phyloP scores from a whole-genome alignment of 2,888 invertebrate species.

The Brachypalpus laphriformis region DNA sequence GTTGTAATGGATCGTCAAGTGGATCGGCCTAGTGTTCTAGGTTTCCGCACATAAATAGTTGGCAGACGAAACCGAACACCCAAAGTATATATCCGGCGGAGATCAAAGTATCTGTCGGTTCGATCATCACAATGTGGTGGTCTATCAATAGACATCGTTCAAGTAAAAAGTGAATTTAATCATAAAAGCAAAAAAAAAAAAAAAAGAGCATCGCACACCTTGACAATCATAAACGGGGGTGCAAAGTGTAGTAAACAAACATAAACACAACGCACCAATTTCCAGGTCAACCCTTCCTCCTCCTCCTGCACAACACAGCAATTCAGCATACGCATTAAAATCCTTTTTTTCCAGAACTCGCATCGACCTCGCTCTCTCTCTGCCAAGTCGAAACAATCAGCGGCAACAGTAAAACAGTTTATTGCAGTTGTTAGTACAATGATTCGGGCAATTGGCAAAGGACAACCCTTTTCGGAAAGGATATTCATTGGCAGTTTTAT shows the following conservation, averaged over 20 bases:
- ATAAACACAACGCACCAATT: constrained; percentile 47
- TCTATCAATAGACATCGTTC: constrained; percentile 2
- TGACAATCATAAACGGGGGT: constrained; percentile 41
- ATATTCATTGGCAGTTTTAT: constrained; percentile 62
- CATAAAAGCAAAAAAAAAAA: not conserved
- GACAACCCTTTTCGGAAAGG: constrained; percentile 63
- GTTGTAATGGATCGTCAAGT: constrained; percentile 73
- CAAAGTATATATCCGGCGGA: constrained; percentile 56
- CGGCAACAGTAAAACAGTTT: constrained; percentile 69
- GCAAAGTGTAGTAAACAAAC: constrained; percentile 53
- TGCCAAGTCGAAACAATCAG: constrained; percentile 64
- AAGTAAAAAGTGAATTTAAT: not conserved
- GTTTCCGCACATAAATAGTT: constrained; percentile 33
- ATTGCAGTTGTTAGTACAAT: constrained; percentile 72
- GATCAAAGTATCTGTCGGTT: constrained; percentile 49
- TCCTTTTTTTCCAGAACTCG: constrained; percentile 51
- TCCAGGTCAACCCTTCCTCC: constrained; percentile 33
- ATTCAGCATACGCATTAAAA: too few relatives aligned
- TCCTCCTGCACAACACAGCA: not conserved
- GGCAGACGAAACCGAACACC: constrained; percentile 71
- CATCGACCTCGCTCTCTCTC: not conserved
- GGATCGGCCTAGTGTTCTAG: constrained; percentile 55
- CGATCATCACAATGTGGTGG: constrained; percentile 46
- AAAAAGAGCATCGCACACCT: not conserved
- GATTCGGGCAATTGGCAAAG: constrained; percentile 62